Percentiles rank a stretch among this genome's conserved stretches.
These are phyloP conservation scores for Myotis davidii DNA, from an alignment of 2,113 vertebrate species.

Conservation along the genomic window DNA sequence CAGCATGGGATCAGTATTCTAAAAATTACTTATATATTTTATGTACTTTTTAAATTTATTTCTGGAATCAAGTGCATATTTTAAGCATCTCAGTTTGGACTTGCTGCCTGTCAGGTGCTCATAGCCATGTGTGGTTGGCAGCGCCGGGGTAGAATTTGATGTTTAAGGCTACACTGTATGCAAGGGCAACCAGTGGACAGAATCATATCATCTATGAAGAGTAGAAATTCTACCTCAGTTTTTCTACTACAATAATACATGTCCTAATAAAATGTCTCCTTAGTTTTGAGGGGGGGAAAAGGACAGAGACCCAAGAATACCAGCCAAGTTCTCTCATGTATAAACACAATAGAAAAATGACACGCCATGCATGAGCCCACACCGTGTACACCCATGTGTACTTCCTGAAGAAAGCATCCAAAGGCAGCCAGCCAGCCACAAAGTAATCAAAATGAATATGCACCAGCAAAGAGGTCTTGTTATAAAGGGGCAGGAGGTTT, in stretches of 20 bases:
- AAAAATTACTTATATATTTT: background rate
- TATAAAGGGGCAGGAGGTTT: background rate
- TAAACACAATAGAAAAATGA: background rate
- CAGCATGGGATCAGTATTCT: background rate
- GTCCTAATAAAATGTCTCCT: background rate
- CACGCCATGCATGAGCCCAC: background rate
- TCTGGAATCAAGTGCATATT: background rate
- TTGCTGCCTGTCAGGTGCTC: background rate
- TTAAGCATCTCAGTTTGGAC: background rate
- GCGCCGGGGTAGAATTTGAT: background rate
- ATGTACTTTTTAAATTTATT: background rate
- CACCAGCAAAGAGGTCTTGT: background rate
- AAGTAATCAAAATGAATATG: background rate
- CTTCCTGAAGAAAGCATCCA: background rate
- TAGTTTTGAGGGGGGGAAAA: constrained; percentile 3
- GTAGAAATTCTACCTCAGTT: background rate
- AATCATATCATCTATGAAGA: background rate
- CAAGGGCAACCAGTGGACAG: background rate
- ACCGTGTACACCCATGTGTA: background rate
- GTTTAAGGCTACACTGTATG: background rate
- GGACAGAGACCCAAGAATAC: background rate
- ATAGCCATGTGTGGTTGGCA: too few species aligned
- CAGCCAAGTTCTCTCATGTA: background rate
- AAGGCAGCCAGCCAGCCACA: background rate
- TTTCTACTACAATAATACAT: background rate